Percentiles rank a stretch among this genome's conserved stretches.
Evolutionary conservation across 1,140 invertebrate species (phyloP).

Genomic region (Nylanderia fulva): DNA sequence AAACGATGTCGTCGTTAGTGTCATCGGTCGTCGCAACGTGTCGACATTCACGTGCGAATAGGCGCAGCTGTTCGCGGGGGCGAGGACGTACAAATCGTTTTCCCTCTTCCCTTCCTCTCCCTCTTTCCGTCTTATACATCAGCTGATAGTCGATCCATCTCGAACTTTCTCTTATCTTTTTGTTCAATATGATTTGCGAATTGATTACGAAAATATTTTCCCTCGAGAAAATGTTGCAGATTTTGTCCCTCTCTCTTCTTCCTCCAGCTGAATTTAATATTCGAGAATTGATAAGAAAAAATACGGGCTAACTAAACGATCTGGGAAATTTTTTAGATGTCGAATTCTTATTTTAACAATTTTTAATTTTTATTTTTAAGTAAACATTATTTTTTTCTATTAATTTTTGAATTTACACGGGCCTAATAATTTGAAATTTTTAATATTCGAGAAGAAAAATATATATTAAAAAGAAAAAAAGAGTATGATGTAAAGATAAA

Average conservation of each 20-base stretch:
- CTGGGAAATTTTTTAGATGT: no score
- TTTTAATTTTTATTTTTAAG: no score
- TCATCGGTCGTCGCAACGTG: conserved; percentile 41
- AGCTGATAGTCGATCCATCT: conserved; percentile 28
- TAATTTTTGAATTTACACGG: no score
- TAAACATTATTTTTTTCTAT: no score
- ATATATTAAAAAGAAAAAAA: background rate
- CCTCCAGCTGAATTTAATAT: background rate
- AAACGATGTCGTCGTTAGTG: conserved; percentile 52
- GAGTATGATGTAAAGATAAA: background rate
- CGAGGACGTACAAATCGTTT: conserved; percentile 22
- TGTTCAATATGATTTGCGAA: conserved; percentile 12
- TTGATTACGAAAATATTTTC: conserved; percentile 21
- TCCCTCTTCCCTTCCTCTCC: background rate
- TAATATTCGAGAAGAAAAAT: no score
- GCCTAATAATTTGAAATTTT: no score
- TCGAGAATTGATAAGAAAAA: background rate
- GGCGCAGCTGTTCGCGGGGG: conserved; percentile 40
- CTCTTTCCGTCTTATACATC: background rate
- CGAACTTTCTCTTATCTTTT: conserved; percentile 1
- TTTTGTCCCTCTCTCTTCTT: no score
- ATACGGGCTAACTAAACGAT: no score
- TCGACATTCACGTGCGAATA: conserved; percentile 57
- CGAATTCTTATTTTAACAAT: no score
- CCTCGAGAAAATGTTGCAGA: background rate